Conservation (phyloP, 2,113 vertebrate genomes). For the Apteryx mantelli region DNA sequence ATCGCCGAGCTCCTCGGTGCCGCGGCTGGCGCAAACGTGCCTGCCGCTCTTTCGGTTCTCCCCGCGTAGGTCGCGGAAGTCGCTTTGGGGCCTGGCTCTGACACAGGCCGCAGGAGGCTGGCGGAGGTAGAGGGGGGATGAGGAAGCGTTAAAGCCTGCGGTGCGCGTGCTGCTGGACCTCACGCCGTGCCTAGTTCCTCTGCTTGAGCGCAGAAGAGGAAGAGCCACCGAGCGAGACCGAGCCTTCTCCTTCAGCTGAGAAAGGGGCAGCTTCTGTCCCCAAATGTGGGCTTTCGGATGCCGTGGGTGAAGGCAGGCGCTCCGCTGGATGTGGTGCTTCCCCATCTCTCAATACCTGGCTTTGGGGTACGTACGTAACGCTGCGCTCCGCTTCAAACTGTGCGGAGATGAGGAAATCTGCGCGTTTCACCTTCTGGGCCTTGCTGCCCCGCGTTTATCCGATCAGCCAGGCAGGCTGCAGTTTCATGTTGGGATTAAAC, state of each 20-base stretch:
- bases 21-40: background rate
- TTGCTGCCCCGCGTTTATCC: background rate
- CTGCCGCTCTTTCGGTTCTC: background rate
- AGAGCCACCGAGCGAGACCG: fast-evolving
- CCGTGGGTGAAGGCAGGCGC: background rate
- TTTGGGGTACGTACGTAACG: too few species aligned
- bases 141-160: background rate
- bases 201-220: background rate
- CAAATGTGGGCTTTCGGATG: fast-evolving
- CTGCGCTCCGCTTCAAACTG: background rate
- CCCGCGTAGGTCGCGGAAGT: background rate
- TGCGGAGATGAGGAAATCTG: background rate
- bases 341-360: background rate
- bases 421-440: background rate
- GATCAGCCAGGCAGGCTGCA: background rate
- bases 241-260: background rate
- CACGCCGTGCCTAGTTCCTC: background rate
- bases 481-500: background rate
- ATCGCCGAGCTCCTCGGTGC: background rate
- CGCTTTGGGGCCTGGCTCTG: fast-evolving
- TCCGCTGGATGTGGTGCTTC: background rate
- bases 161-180: background rate
- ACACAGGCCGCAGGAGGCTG: background rate
- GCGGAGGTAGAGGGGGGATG: background rate
- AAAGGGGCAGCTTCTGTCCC: background rate